These are phyloP conservation scores for Netelia melanura DNA, from an alignment of 2,888 invertebrate genomes.

Conservation along the genomic window DNA sequence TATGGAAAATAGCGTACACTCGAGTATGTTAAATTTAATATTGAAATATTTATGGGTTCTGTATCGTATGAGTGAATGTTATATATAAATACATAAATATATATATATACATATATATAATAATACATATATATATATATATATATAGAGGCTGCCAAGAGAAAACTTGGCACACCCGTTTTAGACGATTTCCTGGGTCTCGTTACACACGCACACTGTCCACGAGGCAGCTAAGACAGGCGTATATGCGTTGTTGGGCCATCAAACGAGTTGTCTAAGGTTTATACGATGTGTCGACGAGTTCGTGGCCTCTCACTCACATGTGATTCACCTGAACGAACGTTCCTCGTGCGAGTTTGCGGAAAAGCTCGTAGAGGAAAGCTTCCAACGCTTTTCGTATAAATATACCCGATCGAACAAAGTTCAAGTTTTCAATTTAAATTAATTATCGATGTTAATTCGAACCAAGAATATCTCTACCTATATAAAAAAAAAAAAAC, in stretches of 20 bases:
- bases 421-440: too few species aligned
- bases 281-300: conserved; percentile 45
- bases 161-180: conserved; percentile 39
- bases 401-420: too few species aligned
- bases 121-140: not conserved
- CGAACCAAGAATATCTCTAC: too few species aligned
- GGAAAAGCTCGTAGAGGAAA: conserved; percentile 26
- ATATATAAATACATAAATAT: not conserved
- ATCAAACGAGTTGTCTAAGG: conserved; percentile 42
- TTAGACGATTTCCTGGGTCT: conserved; percentile 22
- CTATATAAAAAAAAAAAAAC: too few species aligned
- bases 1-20: not conserved
- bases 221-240: not conserved
- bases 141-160: not conserved
- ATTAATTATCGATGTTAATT: too few species aligned
- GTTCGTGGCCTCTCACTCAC: conserved; percentile 23
- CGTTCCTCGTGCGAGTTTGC: not conserved
- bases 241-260: not conserved
- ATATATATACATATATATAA: too few species aligned
- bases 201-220: not conserved
- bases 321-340: conserved; percentile 47
- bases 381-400: not conserved
- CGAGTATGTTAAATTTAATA: conserved; percentile 16
- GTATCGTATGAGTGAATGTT: not conserved
- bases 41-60: not conserved